Evolutionary conservation across 2,797 vertebrate genomes (phyloP), one percentile per base, ranked within the genome.

Genomic region (Knipowitschia caucasica): DNA sequence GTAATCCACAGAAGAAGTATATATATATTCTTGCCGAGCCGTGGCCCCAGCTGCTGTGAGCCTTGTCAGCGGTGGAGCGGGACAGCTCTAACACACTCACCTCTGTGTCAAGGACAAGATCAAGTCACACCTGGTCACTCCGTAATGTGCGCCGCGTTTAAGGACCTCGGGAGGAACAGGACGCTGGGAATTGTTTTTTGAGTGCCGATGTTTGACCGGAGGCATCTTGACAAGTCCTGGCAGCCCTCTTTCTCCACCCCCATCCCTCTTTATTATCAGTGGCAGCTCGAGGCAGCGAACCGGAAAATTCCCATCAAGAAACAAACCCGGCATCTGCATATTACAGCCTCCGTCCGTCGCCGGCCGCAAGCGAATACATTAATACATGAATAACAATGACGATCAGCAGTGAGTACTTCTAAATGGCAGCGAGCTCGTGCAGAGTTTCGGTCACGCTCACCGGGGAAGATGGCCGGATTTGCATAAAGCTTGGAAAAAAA

Each of bases 341-440:
- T 88, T 84, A 85, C 81, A 84, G 86, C 78, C 77, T n/a, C 81
- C 68, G 75, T 77, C 82, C 79, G 78, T 63, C 80, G 82, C 79
- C 86, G 78, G 81, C 77, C 76, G 66, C 55, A 72, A 78, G 69
- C 59, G 84, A 85, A 91, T 90, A 90, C 88, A 90, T 90, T 90
- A 90, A 89, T 88, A 85, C 80, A 91, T 89, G 87, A 89, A 90
- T 90, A 87, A 88, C 85, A 90, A 89, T 90, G 83, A 85, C 82
- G 84, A 79, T 83, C 81, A 82, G 59, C 62, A 70, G 65, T 68
- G 77, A 84, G 65, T 73, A 53, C 66, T 75, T 72, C 62, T 81
- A 80, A 85, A 80, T 75, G 78, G 62, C 73, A 69, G 1, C 9
- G 59, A 61, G 65, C 39, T 38, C 46, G 38, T 39, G 58, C 59